Base-by-base conservation (phyloP, 2,113 vertebrate genomes). In the Marmota flaviventris region DNA sequence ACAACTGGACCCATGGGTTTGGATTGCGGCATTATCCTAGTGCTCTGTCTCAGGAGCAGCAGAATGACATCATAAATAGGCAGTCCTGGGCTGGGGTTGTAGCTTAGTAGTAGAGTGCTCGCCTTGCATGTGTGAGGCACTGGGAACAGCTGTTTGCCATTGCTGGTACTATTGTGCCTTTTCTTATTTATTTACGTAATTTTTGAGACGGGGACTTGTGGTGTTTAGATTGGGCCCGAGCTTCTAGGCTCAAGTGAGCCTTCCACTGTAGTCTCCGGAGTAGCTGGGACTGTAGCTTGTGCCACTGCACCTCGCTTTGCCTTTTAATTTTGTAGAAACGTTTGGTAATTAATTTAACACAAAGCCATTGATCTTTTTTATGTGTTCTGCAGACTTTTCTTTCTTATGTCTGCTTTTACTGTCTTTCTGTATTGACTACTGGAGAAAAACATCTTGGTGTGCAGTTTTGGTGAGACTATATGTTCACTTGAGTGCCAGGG, bases 381-480 rank as follows among this genome's bases (percentile, higher is more conserved):
- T 42, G 2, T 92, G n/a, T 81, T 78, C n/a, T 58, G 22, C 8
- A 56, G 76, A 42, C 76, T 79, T 92, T 12, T 67, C 61, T 63
- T 56, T 95, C 75, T 93, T 18, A 45, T 79, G 22, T 79, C 65
- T 84, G 37, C 69, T 77, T 96, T 90, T 84, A 84, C 70, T 93
- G 1, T 65, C 89, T 94, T 85, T 53, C 11, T 20, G 25, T 85
- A 27, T 70, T 86, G 42, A 61, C 27, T 94, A 0, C 32, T 56
- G 69, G 51, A 77, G 45, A 94, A 95, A 82, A 85, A 88, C 83
- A 25, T 20, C 53, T 82, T 45, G 39, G 39, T 14, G 1, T 92
- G 45, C 67, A 92, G 22, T 83, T 93, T 84, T 78, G 70, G n/a
- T 91, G 24, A 83, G 67, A 83, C 8, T 24, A 0, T 39, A 14